Evolutionary conservation across 37 sponge, comb jelly and placozoan species (phyloP), one percentile per base, ranked within the genome.

Genomic region (Halisarca cf. caerulea): DNA sequence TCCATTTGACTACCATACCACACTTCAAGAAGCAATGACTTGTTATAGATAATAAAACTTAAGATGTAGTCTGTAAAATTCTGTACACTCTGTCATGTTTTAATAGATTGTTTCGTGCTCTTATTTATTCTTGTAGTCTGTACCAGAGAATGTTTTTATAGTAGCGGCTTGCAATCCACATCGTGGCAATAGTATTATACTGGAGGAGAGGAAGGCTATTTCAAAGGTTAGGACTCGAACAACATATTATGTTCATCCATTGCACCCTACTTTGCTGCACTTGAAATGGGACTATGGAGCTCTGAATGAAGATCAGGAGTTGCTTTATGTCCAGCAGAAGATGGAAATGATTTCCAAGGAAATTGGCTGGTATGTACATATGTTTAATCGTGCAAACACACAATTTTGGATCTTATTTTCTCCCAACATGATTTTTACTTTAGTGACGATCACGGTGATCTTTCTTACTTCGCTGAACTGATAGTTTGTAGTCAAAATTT

Each of bases 251-350:
- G 96, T 96, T 20, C 91, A 86, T 6, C 84, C 72, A 8, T 81
- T 96, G 23, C 96, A 90, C 42, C 96, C 96, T 11, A 93, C 93
- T n/a, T 71, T 96, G 28, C 84, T 78, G 32, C 75, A 70, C 83
- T 72, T 95, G 57, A 86, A 78, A 81, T 95, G 96, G 96, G 88
- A 92, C 81, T 95, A 92, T 79, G 96, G 96, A 2, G 86, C 93
- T 15, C 89, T 96, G 25, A 81, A 72, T 17, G 83, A 83, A 55
- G 27, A 88, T 8, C 96, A 96, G 68, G 96, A 96, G 70, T 55
- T 86, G 21, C 91, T 88, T 41, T 96, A 96, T 66, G 85, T 96
- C 43, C 18, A 77, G 4, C 84, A 82, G 18, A 94, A 91, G 78
- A 79, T 94, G 84, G 66, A 79, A 15, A 85, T 94, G 78, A 81